Base-by-base conservation (phyloP, 1,140 invertebrate genomes). In the Heliconius himera region DNA sequence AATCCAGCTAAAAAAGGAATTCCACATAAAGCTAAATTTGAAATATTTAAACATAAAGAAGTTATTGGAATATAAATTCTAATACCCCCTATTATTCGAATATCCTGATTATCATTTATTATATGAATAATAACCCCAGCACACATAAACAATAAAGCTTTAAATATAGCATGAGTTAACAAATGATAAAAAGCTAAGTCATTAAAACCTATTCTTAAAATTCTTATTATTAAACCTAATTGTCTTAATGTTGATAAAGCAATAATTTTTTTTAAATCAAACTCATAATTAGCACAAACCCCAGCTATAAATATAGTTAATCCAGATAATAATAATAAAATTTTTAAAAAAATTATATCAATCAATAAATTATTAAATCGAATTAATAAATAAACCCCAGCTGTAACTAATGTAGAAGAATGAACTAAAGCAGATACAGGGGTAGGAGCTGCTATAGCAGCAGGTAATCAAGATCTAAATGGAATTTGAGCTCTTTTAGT, bases 221-320 rank as follows among this genome's bases (percentile, higher is more conserved):
- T 94, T 90, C 95, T 94, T 90, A 96, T 96, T 95, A 96, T 96
- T 90, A 96, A 94, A 0, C 96, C 95, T 91, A 97, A 94, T 84
- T 97, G 96, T 22, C 96, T 96, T 91, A 97, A 95, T 74, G 96
- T 97, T 11, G 96, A 97, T 81, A 96, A 94, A 90, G 96, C 96
- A 96, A 97, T 96, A 96, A 96, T 96, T 94, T 96, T 96, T 91
- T 96, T 96, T n/a, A 96, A 95, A 95, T 96, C 95, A 95, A 93
- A 95, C 82, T 96, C 96, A 95, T 95, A 95, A 94, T 95, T 95
- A 82, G 96, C 95, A 0, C 93, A 88, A 84, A 96, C 81, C 0
- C 96, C 95, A 26, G 76, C 41, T 60, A 78, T 72, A 13, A 73
- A 33, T 73, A 78, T 78, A 9, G 76, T 78, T 73, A 77, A 73